Evolutionary conservation across 2,888 invertebrate genomes (phyloP).

Genomic region (Biston stratarius): DNA sequence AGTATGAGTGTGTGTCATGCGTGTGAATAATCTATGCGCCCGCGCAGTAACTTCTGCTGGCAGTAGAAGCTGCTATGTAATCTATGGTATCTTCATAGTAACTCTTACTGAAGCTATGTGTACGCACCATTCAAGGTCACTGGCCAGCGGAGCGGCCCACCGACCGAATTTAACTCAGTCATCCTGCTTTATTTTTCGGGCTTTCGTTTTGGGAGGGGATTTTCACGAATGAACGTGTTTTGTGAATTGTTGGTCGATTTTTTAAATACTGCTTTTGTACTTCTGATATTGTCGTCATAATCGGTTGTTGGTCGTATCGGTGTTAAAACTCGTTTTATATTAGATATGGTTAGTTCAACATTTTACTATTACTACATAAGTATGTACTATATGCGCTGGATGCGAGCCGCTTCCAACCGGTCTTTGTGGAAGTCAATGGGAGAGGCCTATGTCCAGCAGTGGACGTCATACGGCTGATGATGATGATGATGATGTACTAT

Average conservation of each 20-base stretch:
- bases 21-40: constrained; percentile 73
- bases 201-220: constrained; percentile 32
- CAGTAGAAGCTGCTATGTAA: constrained; percentile 11
- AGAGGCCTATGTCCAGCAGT: too few relatives aligned
- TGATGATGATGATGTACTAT: too few relatives aligned
- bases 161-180: constrained; percentile 72
- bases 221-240: constrained; percentile 23
- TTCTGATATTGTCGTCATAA: not conserved
- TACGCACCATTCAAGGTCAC: constrained; percentile 72
- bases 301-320: too few relatives aligned
- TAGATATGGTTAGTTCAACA: too few relatives aligned
- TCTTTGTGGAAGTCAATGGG: too few relatives aligned
- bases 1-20: constrained; percentile 53
- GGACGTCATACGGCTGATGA: too few relatives aligned
- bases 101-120: constrained; percentile 17
- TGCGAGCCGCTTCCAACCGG: too few relatives aligned
- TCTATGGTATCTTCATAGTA: constrained; percentile 20
- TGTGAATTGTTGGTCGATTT: not conserved
- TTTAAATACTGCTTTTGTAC: not conserved
- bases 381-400: too few relatives aligned
- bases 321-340: too few relatives aligned
- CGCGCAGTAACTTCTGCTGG: constrained; percentile 48
- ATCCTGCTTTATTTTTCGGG: constrained; percentile 56
- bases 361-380: too few relatives aligned
- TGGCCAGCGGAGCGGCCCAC: constrained; percentile 73